A percentile compares a stretch with the other conserved stretches of the same genome.
phyloP scores from a whole-genome alignment of 2,113 vertebrate species.

The Crotalus helleri region DNA sequence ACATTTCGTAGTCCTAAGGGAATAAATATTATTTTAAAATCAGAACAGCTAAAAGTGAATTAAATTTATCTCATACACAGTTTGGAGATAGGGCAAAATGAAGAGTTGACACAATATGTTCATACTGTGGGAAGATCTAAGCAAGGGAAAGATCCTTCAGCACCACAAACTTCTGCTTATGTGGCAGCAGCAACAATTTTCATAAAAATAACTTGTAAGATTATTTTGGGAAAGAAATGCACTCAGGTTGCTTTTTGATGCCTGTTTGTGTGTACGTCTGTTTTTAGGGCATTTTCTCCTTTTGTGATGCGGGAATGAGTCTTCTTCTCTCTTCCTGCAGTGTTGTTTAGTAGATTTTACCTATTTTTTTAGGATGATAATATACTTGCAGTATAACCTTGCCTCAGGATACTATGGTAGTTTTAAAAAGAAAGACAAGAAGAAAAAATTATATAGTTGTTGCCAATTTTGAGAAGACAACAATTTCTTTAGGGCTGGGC shows the following conservation, averaged over 20 bases:
- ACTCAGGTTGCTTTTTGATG: not conserved
- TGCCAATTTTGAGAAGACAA: not conserved
- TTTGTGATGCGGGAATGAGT: not conserved
- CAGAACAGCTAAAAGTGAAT: not conserved
- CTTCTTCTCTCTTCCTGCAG: constrained; percentile 4
- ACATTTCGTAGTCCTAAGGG: not conserved
- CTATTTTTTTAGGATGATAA: constrained; percentile 46
- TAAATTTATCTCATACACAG: not conserved
- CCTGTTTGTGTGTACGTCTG: not conserved
- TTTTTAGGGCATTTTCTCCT: not conserved
- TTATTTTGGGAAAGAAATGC: not conserved
- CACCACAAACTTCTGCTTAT: not conserved
- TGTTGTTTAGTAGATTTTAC: constrained; percentile 23
- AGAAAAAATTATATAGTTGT: not conserved
- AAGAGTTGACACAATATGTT: not conserved
- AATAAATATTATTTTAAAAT: not conserved
- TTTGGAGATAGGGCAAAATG: not conserved
- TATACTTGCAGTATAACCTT: constrained; percentile 38
- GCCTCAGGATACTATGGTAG: constrained; percentile 27
- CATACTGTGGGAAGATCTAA: not conserved
- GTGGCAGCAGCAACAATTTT: not conserved
- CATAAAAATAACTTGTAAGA: not conserved
- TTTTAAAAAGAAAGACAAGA: not conserved
- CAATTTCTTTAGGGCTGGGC: constrained; percentile 54
- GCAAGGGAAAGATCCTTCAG: not conserved